A percentile compares a stretch with the other conserved stretches of the same genome.
Evolutionary conservation across 2,113 vertebrate genomes (phyloP).

Genomic region (Heterocephalus glaber): DNA sequence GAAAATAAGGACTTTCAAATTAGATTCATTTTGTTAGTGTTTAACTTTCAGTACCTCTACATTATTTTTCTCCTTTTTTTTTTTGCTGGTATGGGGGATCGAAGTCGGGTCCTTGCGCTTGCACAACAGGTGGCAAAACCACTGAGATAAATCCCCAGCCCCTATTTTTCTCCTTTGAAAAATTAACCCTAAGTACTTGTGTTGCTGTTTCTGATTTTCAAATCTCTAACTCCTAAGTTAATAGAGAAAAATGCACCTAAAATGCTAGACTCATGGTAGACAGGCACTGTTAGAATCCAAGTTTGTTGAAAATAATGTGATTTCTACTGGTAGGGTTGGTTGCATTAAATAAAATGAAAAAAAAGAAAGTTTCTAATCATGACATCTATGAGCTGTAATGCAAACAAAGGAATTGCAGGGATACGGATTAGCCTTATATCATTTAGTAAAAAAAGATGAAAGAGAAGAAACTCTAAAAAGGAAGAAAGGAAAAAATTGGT

Average conservation of each 20-base stretch:
- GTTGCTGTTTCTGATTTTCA: constrained; percentile 16
- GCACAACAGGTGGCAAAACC: too few species aligned
- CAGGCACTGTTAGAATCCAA: neutral
- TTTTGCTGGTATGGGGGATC: too few species aligned
- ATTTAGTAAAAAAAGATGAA: neutral
- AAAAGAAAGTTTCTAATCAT: neutral
- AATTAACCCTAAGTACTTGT: neutral
- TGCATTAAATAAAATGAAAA: constrained; percentile 18
- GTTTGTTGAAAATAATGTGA: constrained; percentile 31
- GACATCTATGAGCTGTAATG: neutral
- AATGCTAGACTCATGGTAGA: neutral
- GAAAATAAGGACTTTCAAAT: constrained; percentile 14
- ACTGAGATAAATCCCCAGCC: too few species aligned
- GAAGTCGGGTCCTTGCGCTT: too few species aligned
- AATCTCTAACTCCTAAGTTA: neutral
- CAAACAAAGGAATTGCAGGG: neutral
- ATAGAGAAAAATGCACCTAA: neutral
- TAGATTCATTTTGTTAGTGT: neutral
- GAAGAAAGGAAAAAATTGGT: constrained; percentile 25
- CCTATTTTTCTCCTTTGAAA: constrained; percentile 10
- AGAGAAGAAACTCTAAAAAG: neutral
- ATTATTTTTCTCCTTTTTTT: neutral
- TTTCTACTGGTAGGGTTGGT: neutral
- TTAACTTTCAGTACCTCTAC: neutral
- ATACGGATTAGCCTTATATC: neutral